These are phyloP conservation scores for Drosophila neocordata DNA, from an alignment of 1,140 invertebrate genomes.

Conservation along the genomic window DNA sequence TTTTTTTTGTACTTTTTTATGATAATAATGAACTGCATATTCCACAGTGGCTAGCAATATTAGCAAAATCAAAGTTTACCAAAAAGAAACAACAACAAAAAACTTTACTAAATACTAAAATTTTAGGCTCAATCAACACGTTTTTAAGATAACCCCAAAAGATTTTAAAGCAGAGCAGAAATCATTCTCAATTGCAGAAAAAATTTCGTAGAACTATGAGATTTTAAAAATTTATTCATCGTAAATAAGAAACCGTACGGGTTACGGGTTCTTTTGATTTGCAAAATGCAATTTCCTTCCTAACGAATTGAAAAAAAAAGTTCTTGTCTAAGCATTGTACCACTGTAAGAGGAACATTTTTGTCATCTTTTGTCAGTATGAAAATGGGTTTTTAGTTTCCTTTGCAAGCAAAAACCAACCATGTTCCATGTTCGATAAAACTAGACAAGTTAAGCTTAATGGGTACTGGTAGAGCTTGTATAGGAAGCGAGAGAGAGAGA, in stretches of 20 bases:
- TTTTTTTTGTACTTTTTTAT: slow-evolving; percentile 27
- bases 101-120: not conserved
- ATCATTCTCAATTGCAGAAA: too few relatives aligned
- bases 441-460: slow-evolving; percentile 9
- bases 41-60: not conserved
- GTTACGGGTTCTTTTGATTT: too few relatives aligned
- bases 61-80: not conserved
- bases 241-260: too few relatives aligned
- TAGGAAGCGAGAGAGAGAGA: too few relatives aligned
- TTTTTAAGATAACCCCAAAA: not conserved
- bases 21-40: slow-evolving; percentile 26
- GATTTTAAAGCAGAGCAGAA: not conserved
- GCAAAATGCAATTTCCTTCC: too few relatives aligned
- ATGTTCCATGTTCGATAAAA: slow-evolving; percentile 6
- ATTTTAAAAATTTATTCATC: too few relatives aligned
- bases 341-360: not conserved
- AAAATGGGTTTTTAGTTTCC: not conserved
- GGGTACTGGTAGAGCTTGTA: not conserved
- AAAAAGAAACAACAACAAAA: not conserved
- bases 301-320: too few relatives aligned
- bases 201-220: too few relatives aligned
- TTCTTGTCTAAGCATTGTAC: not conserved
- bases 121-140: not conserved
- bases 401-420: not conserved
- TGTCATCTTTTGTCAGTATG: not conserved